Evolutionary conservation across 92 coral and sea anemone genomes (phyloP).

Genomic region (Palythoa heliodiscus): DNA sequence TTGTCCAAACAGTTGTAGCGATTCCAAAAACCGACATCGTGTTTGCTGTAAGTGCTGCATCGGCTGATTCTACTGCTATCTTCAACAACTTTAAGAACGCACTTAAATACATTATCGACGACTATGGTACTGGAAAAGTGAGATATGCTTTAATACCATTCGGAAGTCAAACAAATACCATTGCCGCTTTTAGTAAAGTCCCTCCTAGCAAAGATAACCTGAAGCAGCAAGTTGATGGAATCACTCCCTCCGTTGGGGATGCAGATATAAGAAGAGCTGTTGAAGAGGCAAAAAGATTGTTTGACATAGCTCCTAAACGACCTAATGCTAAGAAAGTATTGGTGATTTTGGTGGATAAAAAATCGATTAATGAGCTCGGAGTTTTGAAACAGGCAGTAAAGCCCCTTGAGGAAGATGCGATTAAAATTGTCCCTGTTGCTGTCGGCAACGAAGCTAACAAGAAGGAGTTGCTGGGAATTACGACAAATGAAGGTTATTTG

Average conservation of each 20-base stretch:
- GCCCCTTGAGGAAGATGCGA: constrained; percentile 42
- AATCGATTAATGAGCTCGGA: constrained; percentile 27
- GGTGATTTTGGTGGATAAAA: constrained; percentile 48
- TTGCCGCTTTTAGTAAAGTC: constrained; percentile 50
- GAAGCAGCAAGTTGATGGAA: constrained; percentile 36
- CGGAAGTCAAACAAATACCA: constrained; percentile 59
- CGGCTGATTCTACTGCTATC: constrained; percentile 54
- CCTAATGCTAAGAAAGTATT: constrained; percentile 67
- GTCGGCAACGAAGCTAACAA: constrained; percentile 53
- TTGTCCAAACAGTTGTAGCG: constrained; percentile 20
- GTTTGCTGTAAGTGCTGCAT: constrained; percentile 75
- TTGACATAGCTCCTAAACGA: constrained; percentile 57
- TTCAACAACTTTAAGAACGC: constrained; percentile 62
- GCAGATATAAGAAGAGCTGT: constrained; percentile 66
- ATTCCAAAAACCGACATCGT: constrained; percentile 63
- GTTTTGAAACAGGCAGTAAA: constrained; percentile 51
- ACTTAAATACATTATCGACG: constrained; percentile 57
- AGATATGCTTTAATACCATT: constrained; percentile 76
- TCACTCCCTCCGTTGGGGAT: constrained; percentile 59
- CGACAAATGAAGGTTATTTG: constrained; percentile 42
- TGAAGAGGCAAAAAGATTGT: constrained; percentile 62
- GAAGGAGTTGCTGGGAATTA: constrained; percentile 36
- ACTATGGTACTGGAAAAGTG: constrained; percentile 62
- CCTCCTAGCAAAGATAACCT: constrained; percentile 60
- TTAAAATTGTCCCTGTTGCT: constrained; percentile 67